Base-by-base conservation (phyloP, 2,113 vertebrate species). In the Cinclus mexicanus region DNA sequence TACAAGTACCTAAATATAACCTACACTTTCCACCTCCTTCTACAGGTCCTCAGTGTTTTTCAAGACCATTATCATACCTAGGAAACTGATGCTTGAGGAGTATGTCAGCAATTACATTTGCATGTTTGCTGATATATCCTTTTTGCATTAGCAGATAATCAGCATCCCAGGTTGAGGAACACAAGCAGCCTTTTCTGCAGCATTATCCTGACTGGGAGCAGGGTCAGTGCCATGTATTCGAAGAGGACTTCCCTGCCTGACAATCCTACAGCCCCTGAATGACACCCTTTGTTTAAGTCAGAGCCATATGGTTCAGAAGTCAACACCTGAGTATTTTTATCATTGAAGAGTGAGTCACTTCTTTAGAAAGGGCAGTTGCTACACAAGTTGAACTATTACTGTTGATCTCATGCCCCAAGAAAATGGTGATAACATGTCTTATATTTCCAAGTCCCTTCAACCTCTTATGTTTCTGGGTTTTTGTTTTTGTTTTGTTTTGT, bases 291-390 rank as follows among this genome's bases (percentile, higher is more conserved):
- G 93, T 97, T 86, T 68, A 57, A 83, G 46, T 60, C 37, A 4
- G 47, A 83, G 57, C 44, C 89, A 84, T 25, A 88, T 44, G 89
- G 57, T 88, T 65, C 75, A 88, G 94, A 81, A 88, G 72, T 61
- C 69, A 94, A 76, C 74, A 52, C 39, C 55, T 12, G 35, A 71
- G 65, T 81, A 57, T 87, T 95, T 96, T 95, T 96, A 93, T 92
- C 89, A 22, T 74, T 84, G 22, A 76, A 14, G n/a, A 4, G 0
- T 86, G 75, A 97, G 49, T 95, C 93, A 95, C 49, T 91, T 72
- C 25, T 87, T 91, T 87, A 91, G 93, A 97, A 93, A 3, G 7
- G 29, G 77, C 83, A 65, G 55, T 83, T 87, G 72, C 71, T 68
- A 16, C 53, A 81, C 68, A 69, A 89, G 60, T 90, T 92, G 78